Conservation (phyloP, 2,113 vertebrate species). For the Chaetops frenatus region DNA sequence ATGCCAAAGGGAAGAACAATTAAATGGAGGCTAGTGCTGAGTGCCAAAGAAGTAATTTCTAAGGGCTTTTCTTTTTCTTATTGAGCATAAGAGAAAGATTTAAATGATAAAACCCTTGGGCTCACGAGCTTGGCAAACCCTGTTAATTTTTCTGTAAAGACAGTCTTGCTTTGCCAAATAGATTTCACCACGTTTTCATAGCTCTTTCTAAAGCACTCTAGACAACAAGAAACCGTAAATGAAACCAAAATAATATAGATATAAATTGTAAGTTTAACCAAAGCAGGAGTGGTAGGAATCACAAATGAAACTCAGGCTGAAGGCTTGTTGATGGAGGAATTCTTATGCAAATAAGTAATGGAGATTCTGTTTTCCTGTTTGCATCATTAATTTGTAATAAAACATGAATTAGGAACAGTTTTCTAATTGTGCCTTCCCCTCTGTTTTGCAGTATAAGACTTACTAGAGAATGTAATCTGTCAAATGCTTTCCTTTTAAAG, state of each 20-base stretch:
- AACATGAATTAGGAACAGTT: conserved; percentile 5
- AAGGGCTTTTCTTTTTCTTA: background rate
- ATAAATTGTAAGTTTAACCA: background rate
- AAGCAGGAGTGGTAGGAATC: background rate
- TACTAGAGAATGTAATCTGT: conserved; percentile 11
- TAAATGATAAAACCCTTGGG: conserved; percentile 25
- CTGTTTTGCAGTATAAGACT: background rate
- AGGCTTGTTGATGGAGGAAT: background rate
- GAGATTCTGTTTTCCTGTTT: conserved; percentile 19
- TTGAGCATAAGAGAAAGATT: background rate
- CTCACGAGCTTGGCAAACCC: conserved; percentile 4
- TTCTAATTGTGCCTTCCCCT: background rate
- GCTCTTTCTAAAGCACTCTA: background rate
- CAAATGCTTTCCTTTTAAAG: conserved; percentile 6
- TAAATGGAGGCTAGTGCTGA: background rate
- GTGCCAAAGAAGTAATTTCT: conserved; percentile 4
- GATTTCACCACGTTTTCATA: background rate
- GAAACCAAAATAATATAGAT: background rate
- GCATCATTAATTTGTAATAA: conserved; percentile 31
- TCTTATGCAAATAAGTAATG: background rate
- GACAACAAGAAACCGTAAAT: background rate
- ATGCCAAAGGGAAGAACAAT: conserved; percentile 12
- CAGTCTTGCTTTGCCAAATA: background rate
- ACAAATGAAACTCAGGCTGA: background rate
- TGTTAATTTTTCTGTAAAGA: background rate